Base-by-base conservation (phyloP, 2,113 vertebrate genomes). In the Micronycteris hirsuta region DNA sequence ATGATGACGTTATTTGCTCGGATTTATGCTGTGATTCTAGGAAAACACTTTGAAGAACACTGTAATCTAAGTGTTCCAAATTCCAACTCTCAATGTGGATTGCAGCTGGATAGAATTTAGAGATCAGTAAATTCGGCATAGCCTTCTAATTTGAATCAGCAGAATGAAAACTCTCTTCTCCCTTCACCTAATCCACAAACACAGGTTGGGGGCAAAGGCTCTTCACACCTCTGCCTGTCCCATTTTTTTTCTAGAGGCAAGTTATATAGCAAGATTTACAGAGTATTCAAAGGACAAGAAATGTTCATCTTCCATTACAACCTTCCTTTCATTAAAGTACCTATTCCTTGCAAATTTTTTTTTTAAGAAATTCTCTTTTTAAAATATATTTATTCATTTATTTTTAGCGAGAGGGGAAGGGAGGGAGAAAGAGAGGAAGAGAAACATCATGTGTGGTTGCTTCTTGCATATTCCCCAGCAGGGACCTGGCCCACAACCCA, bases 161-260 rank as follows among this genome's bases (percentile, higher is more conserved):
- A 28, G 26, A 92, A 70, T 33, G 7, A 28, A 14, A 87, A 20
- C 5, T 65, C 5, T 65, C 36, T 24, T 94, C 12, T 26, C 6
- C 26, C 52, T 56, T 86, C 11, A 84, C 81, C 38, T 93, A 91
- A 85, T 80, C 93, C 73, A 70, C 45, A 95, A 93, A 16, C n/a
- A 71, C n/a, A 77, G n/a, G 8, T 52, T 81, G 76, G 26, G 9
- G 9, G 19, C 61, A 84, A 81, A 87, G 41, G 83, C 33, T 47
- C 7, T 31, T 4, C 11, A 49, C 1, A 31, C 6, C 41, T 80
- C 82, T 95, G 61, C 17, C 17, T 88, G 71, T 33, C 8, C 71
- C 63, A 45, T 22, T 85, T 58, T 93, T 86, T 17, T 73, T 38
- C 74, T 80, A 36, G 19, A 78, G 78, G 7, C 17, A 5, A 74